These are phyloP conservation scores for Chromis chromis DNA, from an alignment of 2,797 vertebrate species.

Conservation along the genomic window DNA sequence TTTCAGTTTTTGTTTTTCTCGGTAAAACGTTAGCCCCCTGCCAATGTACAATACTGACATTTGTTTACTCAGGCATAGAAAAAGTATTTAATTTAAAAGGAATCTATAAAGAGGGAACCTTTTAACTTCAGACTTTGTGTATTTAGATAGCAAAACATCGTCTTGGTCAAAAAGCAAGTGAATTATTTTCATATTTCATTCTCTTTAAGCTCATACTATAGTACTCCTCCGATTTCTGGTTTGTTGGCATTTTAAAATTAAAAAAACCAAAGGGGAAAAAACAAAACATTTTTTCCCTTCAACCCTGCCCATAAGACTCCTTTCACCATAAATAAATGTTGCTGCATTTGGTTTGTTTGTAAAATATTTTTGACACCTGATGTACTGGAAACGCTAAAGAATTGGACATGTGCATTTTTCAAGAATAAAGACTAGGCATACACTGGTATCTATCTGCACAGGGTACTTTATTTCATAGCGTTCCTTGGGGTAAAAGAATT, in stretches of 20 bases:
- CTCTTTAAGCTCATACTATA: conserved; percentile 75
- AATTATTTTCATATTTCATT: conserved; percentile 79
- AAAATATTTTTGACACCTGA: conserved; percentile 87
- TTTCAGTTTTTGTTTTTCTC: conserved; percentile 35
- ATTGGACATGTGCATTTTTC: conserved; percentile 81
- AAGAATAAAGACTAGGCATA: conserved; percentile 81
- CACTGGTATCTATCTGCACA: conserved; percentile 88
- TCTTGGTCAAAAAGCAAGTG: conserved; percentile 92
- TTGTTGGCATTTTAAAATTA: conserved; percentile 89
- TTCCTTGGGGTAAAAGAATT: conserved; percentile 79
- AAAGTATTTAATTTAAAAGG: conserved; percentile 91
- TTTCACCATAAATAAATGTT: conserved; percentile 86
- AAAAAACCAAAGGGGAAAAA: conserved; percentile 78
- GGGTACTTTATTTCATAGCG: conserved; percentile 87
- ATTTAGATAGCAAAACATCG: conserved; percentile 91
- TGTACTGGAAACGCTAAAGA: conserved; percentile 85
- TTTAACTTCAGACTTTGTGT: conserved; percentile 91
- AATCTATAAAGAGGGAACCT: conserved; percentile 78
- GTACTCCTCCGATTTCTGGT: conserved; percentile 87
- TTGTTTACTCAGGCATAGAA: conserved; percentile 94
- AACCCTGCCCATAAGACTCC: conserved; percentile 90
- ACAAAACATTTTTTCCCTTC: conserved; percentile 82
- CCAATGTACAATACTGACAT: conserved; percentile 92
- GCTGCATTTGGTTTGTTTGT: conserved; percentile 90
- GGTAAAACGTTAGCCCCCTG: conserved; percentile 69